Evolutionary conservation across 2,113 vertebrate species (phyloP), one percentile per base, ranked within the genome.

Genomic region (Brachirus orientalis): DNA sequence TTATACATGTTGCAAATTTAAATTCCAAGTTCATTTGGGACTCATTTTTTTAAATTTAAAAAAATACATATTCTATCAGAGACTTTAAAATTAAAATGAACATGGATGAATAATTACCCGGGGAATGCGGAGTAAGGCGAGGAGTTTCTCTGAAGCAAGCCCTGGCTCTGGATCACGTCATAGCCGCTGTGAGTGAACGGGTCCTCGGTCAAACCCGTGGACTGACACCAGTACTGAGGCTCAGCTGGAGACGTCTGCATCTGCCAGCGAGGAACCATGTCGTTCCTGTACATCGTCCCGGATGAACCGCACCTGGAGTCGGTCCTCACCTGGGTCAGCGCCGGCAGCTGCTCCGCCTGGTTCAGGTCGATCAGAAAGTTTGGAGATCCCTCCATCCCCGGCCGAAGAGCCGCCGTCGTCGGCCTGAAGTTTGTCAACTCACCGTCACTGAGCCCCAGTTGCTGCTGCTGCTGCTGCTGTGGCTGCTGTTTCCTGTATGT

Each of bases 191-290:
- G 69, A 4, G 70, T 33, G 36, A 83, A 86, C 1, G 66, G 74
- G n/a, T 90, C 89, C 16, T 92, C 81, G 10, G 55, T 11, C 28
- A 45, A 14, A 10, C 66, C 82, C 2, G 72, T 1, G 10, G 88
- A 41, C 60, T 87, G 92, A 45, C 83, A 85, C 93, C 92, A 93
- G 63, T 82, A 85, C 36, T 86, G 88, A 5, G 80, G 10, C n/a
- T 91, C 82, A 3, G 79, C 22, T 0, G 70, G 47, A 8, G 75
- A 57, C 10, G 65, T 51, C 38, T 85, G 89, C 46, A 79, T 59
- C 36, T 81, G 64, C 89, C 91, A 92, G 12, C 86, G 84, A 5
- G 74, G 22, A 14, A 53, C n/a, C 10, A 43, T 4, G 7, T 91
- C 90, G 37, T n/a, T 82, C 79, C 85, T 92, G 51, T 64, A 87